phyloP scores from a whole-genome alignment of 1,140 invertebrate species.

The Leptestheria dahalacensis region DNA sequence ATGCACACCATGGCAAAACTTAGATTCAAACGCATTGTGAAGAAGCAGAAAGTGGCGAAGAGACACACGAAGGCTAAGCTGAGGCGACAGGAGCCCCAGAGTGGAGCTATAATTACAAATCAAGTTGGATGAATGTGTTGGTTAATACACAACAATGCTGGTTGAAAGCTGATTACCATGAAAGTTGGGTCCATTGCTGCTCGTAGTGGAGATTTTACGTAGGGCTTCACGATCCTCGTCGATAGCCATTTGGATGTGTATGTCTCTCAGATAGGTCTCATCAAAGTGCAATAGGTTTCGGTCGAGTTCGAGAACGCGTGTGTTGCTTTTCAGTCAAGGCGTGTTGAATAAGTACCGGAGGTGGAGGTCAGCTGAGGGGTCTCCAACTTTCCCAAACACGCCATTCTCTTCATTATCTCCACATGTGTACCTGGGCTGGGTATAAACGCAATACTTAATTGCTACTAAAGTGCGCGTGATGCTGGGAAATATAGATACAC shows the following conservation, averaged over 20 bases:
- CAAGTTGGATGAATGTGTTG: no score
- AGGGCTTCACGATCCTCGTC: slow-evolving; percentile 11
- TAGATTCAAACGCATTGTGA: slow-evolving; percentile 22
- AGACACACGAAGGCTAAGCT: slow-evolving; percentile 19
- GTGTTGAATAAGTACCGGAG: neutral
- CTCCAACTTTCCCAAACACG: no score
- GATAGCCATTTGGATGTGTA: slow-evolving; percentile 6
- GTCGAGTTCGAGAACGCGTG: neutral
- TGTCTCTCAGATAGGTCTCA: no score
- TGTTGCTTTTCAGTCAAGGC: neutral
- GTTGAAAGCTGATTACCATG: neutral
- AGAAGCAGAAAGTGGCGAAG: slow-evolving; percentile 18
- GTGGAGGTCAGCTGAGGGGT: neutral
- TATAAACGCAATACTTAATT: no score
- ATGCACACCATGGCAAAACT: slow-evolving; percentile 26
- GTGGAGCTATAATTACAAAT: slow-evolving; percentile 17
- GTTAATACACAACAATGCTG: neutral
- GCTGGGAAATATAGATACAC: no score
- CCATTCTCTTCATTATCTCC: no score
- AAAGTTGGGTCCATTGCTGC: neutral
- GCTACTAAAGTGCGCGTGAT: no score
- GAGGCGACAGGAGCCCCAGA: slow-evolving; percentile 19
- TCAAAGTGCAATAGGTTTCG: no score
- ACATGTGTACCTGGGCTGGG: no score
- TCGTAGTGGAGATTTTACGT: slow-evolving; percentile 11